These are phyloP conservation scores for Cyprinella venusta DNA, from an alignment of 2,797 vertebrate genomes.

Conservation along the genomic window DNA sequence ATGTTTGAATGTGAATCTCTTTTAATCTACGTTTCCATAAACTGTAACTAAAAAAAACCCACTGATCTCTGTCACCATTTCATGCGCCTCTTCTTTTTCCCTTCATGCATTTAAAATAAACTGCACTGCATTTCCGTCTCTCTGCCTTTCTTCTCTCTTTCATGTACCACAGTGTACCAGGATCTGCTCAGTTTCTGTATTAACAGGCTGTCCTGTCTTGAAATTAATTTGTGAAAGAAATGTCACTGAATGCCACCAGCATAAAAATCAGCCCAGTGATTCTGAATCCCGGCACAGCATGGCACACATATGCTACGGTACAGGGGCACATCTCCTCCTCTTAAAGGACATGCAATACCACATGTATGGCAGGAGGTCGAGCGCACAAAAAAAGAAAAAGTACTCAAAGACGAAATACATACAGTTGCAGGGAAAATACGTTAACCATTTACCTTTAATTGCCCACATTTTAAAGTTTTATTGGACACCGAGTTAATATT, in stretches of 20 bases:
- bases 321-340: constrained; percentile 26
- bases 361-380: constrained; percentile 19
- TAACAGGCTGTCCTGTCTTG: constrained; percentile 45
- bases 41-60: not conserved
- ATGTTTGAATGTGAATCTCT: not conserved
- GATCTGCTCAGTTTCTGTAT: constrained; percentile 38
- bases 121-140: constrained; percentile 5
- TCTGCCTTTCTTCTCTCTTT: constrained; percentile 27
- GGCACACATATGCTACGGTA: constrained; percentile 38
- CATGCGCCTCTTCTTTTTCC: not conserved
- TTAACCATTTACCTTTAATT: not conserved
- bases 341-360: constrained; percentile 29
- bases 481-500: not conserved
- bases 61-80: not conserved
- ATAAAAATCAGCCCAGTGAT: constrained; percentile 48
- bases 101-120: constrained; percentile 18
- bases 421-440: not conserved
- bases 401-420: not conserved
- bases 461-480: not conserved
- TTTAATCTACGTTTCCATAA: not conserved
- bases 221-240: constrained; percentile 55
- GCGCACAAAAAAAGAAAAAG: constrained; percentile 4
- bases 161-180: constrained; percentile 29
- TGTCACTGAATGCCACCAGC: constrained; percentile 55
- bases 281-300: constrained; percentile 35